Percentiles rank a stretch among this genome's conserved stretches.
phyloP scores from a whole-genome alignment of 2,113 vertebrate species.

The Corapipo altera region DNA sequence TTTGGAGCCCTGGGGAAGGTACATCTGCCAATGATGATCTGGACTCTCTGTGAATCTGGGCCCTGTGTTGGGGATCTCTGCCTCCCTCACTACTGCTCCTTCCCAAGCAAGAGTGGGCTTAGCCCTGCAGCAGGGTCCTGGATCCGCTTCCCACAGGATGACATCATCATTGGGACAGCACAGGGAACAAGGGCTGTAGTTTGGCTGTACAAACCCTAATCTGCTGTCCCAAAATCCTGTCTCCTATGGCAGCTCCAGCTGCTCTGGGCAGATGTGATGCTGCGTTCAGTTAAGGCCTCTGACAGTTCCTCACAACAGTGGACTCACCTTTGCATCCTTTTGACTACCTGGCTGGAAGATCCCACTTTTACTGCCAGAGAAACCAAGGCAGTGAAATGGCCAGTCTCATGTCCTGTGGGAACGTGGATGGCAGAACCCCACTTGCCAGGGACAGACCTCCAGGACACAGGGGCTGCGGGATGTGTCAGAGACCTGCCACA shows the following conservation, averaged over 20 bases:
- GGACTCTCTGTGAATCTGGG: fast-evolving
- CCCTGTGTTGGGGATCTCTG: not conserved
- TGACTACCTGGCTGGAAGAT: not conserved
- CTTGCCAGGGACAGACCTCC: not conserved
- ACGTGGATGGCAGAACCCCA: fast-evolving
- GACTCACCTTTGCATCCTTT: not conserved
- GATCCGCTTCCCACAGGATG: fast-evolving
- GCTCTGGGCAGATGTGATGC: not conserved
- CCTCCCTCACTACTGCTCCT: fast-evolving
- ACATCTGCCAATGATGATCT: not conserved
- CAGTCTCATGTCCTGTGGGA: not conserved
- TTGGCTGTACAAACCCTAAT: not conserved
- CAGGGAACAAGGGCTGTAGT: not conserved
- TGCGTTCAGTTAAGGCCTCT: fast-evolving
- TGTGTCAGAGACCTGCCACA: not conserved
- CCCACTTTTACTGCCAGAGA: not conserved
- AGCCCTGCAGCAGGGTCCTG: not conserved
- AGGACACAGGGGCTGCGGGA: not conserved
- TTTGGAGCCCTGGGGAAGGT: not conserved
- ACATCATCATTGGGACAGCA: not conserved
- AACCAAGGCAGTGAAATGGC: not conserved
- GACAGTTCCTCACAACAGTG: not conserved
- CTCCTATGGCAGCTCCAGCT: not conserved
- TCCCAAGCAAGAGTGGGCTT: not conserved
- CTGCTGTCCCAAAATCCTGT: not conserved